Evolutionary conservation across 1,140 invertebrate genomes (phyloP).

Genomic region (Bombus huntii): DNA sequence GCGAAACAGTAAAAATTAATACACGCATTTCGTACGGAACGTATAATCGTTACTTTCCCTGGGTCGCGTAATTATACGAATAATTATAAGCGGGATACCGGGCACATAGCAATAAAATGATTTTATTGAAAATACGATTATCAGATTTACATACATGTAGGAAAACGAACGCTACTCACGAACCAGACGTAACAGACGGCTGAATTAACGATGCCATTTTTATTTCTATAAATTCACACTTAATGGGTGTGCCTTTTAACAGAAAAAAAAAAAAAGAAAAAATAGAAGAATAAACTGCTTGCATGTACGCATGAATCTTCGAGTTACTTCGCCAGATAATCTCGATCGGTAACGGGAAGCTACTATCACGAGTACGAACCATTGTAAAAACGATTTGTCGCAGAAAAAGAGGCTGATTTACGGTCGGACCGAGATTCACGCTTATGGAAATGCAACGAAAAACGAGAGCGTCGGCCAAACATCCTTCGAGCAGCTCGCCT

Average conservation of each 20-base stretch:
- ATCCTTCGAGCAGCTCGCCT: slow-evolving; percentile 11
- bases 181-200: not conserved
- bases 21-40: not conserved
- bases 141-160: not conserved
- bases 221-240: slow-evolving; percentile 20
- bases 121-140: slow-evolving; percentile 22
- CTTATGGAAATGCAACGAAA: slow-evolving; percentile 59
- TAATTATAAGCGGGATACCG: not conserved
- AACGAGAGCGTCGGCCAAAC: slow-evolving; percentile 10
- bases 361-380: slow-evolving; percentile 35
- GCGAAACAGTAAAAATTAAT: not conserved
- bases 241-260: not conserved
- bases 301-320: not conserved
- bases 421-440: slow-evolving; percentile 22
- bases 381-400: slow-evolving; percentile 49
- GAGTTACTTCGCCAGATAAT: not conserved
- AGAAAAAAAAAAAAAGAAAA: too few species aligned
- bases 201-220: not conserved
- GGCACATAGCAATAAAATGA: not conserved
- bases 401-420: slow-evolving; percentile 40
- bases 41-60: not conserved
- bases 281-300: not conserved
- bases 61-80: not conserved
- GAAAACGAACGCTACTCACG: not conserved
- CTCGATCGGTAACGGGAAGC: slow-evolving; percentile 35